phyloP scores from a whole-genome alignment of 1,140 invertebrate genomes.

The Camponotus pennsylvanicus region DNA sequence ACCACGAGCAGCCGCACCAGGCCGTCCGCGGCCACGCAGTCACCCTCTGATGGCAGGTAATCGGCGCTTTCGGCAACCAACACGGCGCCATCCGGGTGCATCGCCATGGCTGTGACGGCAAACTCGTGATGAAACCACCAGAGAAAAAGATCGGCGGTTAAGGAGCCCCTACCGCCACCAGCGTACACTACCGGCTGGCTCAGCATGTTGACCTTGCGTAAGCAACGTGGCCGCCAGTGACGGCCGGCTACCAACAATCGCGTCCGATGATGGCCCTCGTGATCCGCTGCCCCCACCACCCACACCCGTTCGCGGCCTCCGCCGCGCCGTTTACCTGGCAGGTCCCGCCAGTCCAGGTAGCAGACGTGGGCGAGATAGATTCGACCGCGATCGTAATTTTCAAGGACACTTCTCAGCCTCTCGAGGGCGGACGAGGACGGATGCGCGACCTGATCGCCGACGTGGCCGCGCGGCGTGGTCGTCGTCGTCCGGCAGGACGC shows the following conservation, averaged over 20 bases:
- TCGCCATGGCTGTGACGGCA: conserved; percentile 84
- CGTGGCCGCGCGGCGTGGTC: conserved; percentile 23
- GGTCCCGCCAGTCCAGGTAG: conserved; percentile 85
- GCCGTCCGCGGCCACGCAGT: conserved; percentile 83
- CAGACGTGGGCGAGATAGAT: conserved; percentile 85
- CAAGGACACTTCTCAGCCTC: conserved; percentile 74
- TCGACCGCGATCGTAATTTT: conserved; percentile 83
- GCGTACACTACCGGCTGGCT: conserved; percentile 87
- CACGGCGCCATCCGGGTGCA: conserved; percentile 85
- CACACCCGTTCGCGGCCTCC: conserved; percentile 77
- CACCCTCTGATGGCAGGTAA: conserved; percentile 81
- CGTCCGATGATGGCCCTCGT: conserved; percentile 85
- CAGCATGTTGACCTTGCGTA: conserved; percentile 86
- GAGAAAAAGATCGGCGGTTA: conserved; percentile 85
- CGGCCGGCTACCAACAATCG: conserved; percentile 85
- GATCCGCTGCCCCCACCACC: conserved; percentile 86
- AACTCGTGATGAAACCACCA: conserved; percentile 88
- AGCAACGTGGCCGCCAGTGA: conserved; percentile 85
- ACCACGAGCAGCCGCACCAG: conserved; percentile 82
- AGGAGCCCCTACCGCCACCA: conserved; percentile 85
- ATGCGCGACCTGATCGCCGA: conserved; percentile 7
- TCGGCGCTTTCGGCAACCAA: conserved; percentile 83
- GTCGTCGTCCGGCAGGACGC: conserved; percentile 48
- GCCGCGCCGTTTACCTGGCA: conserved; percentile 81
- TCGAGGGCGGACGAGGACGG: conserved; percentile 67